Percentiles rank a stretch among this genome's conserved stretches.
Evolutionary conservation across 2,797 vertebrate genomes (phyloP).

Genomic region (Rhinogobio ventralis): DNA sequence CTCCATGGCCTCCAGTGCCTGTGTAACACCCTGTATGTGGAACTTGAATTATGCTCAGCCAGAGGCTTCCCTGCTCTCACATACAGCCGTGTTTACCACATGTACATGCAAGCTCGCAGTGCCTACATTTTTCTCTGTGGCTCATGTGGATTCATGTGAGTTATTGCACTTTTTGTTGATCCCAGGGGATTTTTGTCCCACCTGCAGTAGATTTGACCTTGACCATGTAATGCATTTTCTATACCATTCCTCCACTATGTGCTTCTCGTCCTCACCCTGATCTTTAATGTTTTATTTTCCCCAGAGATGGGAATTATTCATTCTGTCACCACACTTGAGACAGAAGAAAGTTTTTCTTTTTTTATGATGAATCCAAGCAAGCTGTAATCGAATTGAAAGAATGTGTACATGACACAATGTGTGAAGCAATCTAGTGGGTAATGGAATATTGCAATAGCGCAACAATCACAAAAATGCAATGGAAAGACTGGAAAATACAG

Average conservation of each 20-base stretch:
- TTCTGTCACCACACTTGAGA: slow-evolving; percentile 9
- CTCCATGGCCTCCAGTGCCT: slow-evolving; percentile 51
- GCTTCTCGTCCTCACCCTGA: neutral
- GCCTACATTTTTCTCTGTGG: neutral
- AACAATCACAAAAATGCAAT: slow-evolving; percentile 78
- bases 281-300: slow-evolving; percentile 19
- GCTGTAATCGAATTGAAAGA: slow-evolving; percentile 67
- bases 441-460: slow-evolving; percentile 72
- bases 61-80: slow-evolving; percentile 36
- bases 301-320: slow-evolving; percentile 31
- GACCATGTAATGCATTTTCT: slow-evolving; percentile 18
- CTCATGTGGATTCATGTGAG: neutral
- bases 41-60: slow-evolving; percentile 43
- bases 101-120: neutral
- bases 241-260: neutral
- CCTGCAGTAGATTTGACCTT: slow-evolving; percentile 27
- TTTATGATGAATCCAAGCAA: slow-evolving; percentile 43
- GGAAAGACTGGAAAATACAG: slow-evolving; percentile 59
- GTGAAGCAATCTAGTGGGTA: slow-evolving; percentile 66
- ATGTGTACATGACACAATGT: slow-evolving; percentile 62
- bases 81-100: slow-evolving; percentile 34
- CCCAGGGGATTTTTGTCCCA: slow-evolving; percentile 16
- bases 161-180: neutral
- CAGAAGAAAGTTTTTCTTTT: neutral
- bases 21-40: slow-evolving; percentile 56